Evolutionary conservation across 2,113 vertebrate genomes (phyloP), one percentile per base, ranked within the genome.

Genomic region (Ondatra zibethicus): DNA sequence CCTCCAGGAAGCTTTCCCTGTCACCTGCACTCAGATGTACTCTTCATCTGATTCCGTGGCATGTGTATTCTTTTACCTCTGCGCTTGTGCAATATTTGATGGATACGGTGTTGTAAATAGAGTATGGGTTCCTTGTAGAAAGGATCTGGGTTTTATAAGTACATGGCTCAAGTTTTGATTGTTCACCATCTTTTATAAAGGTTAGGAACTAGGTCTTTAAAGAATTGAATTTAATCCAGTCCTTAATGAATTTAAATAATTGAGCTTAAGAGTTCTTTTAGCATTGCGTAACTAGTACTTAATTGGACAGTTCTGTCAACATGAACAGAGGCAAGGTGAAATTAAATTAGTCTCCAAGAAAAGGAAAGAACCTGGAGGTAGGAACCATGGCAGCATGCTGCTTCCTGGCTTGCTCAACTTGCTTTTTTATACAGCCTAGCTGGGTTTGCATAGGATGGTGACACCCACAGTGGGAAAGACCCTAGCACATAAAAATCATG

Each of bases 261-360:
- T 65, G 61, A 96, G 77, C 5, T 45, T 0, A 77, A 88, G 42
- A 13, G 11, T 66, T 78, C 5, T 91, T 68, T 91, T 73, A 91
- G 17, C 14, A 36, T 61, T 88, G 81, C 55, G 93, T 91, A 76
- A 80, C 31, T 63, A 27, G 13, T 85, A 85, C 92, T 92, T 91
- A 73, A 73, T 86, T 91, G 70, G n/a, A 31, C 12, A 88, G 39
- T 80, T 11, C n/a, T 95, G 92, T 78, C 45, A 75, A 11, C 80
- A 52, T 75, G 50, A 82, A 29, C 45, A 75, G 36, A 86, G 31
- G 16, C 17, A 93, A 91, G 36, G 36, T 68, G 33, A 97, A 80
- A 55, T 80, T 86, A 84, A 80, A 87, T 85, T 92, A 50, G 45
- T 73, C 45, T 93, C 68, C 80, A 86, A 89, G 70, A 55, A 93